Evolutionary conservation across 1,140 invertebrate genomes (phyloP).

Genomic region (Anastrepha ludens): DNA sequence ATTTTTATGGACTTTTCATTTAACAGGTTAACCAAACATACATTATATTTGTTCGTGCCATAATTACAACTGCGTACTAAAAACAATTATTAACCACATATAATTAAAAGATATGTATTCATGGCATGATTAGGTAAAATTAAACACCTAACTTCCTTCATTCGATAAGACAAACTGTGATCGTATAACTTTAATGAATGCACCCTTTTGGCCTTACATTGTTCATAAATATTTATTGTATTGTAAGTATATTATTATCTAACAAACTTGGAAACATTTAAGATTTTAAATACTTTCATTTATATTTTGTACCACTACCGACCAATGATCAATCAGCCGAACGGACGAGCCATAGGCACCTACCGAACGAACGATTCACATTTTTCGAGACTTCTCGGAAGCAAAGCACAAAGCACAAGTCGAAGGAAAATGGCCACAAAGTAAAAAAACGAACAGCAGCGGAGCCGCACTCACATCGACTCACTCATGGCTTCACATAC

Average conservation of each 20-base stretch:
- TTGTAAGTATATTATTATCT: not conserved
- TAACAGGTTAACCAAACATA: not conserved
- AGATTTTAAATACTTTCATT: constrained; percentile 7
- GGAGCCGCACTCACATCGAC: constrained; percentile 39
- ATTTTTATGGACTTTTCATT: not conserved
- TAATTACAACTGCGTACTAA: not conserved
- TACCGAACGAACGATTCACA: constrained; percentile 48
- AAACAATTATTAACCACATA: not conserved
- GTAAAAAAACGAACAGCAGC: constrained; percentile 46
- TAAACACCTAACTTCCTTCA: not conserved
- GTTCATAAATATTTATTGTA: not conserved
- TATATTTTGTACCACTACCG: constrained; percentile 40
- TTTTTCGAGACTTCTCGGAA: constrained; percentile 49
- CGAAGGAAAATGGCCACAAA: constrained; percentile 43
- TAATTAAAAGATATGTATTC: not conserved
- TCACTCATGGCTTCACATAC: constrained; percentile 33
- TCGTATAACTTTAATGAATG: not conserved
- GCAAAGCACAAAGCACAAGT: constrained; percentile 47
- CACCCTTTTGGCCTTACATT: not conserved
- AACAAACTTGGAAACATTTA: constrained; percentile 4
- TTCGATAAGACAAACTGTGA: not conserved
- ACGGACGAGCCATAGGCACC: constrained; percentile 48
- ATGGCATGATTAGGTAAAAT: not conserved
- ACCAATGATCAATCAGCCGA: constrained; percentile 34
- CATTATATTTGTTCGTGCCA: too few species aligned